Evolutionary conservation across 2,113 vertebrate species (phyloP).

Genomic region (Barbus barbus): DNA sequence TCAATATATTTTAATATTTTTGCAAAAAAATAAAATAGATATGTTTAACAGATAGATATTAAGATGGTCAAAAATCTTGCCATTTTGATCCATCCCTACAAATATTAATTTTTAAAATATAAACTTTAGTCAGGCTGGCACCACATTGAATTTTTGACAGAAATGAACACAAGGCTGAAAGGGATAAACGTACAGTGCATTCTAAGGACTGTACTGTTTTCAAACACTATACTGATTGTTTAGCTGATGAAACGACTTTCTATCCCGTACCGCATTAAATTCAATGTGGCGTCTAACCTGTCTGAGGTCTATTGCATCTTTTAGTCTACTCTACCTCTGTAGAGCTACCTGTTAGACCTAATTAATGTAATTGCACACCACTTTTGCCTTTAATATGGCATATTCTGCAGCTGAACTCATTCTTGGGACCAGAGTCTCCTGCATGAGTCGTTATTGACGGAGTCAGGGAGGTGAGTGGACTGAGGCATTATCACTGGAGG

Average conservation of each 20-base stretch:
- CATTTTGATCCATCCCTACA: background rate
- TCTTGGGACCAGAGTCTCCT: slow-evolving; percentile 3
- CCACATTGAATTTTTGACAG: background rate
- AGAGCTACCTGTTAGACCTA: background rate
- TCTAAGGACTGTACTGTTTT: background rate
- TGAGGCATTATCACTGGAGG: slow-evolving; percentile 47
- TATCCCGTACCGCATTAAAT: background rate
- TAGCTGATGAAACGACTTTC: background rate
- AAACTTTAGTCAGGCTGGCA: background rate
- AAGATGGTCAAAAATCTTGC: background rate
- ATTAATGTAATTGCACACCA: slow-evolving; percentile 12
- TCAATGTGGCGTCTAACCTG: background rate
- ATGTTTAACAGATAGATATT: background rate
- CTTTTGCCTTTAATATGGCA: background rate
- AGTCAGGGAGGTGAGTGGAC: slow-evolving; percentile 41
- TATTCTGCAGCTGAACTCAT: slow-evolving; percentile 1
- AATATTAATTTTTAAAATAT: background rate
- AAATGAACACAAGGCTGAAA: background rate
- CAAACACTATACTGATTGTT: background rate
- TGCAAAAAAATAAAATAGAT: too few species aligned
- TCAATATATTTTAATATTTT: too few species aligned
- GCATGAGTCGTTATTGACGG: slow-evolving; percentile 26
- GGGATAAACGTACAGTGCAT: background rate
- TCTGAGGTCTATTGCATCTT: background rate
- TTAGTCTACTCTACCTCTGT: background rate